Conservation (phyloP, 1,140 invertebrate species). For the Ectropis grisescens region DNA sequence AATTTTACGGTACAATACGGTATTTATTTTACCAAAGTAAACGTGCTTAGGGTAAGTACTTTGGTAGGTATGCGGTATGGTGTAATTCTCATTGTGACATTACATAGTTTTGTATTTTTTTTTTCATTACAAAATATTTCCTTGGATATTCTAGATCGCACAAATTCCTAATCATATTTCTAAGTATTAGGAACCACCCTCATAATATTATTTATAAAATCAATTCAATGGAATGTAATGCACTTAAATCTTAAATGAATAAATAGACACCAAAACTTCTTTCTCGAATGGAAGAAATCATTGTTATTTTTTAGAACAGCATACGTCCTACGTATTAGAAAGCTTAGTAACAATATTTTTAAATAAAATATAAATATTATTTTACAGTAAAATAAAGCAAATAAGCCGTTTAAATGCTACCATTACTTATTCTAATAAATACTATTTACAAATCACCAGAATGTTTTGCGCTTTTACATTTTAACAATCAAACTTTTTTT, state of each 20-base stretch:
- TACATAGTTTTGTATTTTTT: background rate
- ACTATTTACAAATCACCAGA: constrained; percentile 66
- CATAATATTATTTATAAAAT: constrained; percentile 24
- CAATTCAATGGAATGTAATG: constrained; percentile 20
- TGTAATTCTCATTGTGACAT: background rate
- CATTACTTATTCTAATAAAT: constrained; percentile 61
- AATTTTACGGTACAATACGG: no score
- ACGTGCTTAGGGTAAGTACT: no score
- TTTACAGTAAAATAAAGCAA: constrained; percentile 62
- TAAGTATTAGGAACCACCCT: constrained; percentile 49
- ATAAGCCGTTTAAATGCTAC: constrained; percentile 57
- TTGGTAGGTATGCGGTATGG: no score
- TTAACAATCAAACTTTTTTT: no score
- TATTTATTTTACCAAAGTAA: no score
- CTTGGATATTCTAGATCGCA: background rate
- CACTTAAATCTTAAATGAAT: constrained; percentile 26
- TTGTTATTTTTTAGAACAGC: constrained; percentile 10
- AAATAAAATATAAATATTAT: constrained; percentile 65
- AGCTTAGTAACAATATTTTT: constrained; percentile 52
- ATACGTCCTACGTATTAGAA: constrained; percentile 51
- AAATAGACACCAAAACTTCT: background rate
- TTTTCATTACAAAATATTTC: background rate
- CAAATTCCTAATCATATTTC: constrained; percentile 20
- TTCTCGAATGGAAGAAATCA: background rate
- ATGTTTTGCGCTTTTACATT: constrained; percentile 28